These are phyloP conservation scores for Teleogryllus oceanicus DNA, from an alignment of 2,888 invertebrate genomes.

Conservation along the genomic window DNA sequence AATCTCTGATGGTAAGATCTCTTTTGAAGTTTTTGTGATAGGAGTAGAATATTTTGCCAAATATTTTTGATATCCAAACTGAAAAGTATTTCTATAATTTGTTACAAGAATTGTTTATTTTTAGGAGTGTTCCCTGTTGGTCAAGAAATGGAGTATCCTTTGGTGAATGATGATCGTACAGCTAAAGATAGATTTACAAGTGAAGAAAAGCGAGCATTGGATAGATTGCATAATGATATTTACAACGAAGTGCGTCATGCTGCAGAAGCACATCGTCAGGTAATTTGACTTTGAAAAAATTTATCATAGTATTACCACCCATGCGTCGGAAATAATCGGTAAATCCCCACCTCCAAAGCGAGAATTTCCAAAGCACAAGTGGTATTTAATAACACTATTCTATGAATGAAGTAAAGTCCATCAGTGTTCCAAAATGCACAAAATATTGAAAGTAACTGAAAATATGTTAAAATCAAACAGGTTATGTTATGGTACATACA, in stretches of 20 bases:
- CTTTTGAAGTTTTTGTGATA: background rate
- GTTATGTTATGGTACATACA: no score
- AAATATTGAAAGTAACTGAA: no score
- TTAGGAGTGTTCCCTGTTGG: conserved; percentile 77
- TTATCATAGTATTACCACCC: no score
- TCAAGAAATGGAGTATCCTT: conserved; percentile 80
- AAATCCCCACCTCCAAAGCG: no score
- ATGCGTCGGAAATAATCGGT: no score
- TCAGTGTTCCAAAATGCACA: no score
- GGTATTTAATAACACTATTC: no score
- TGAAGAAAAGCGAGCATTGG: conserved; percentile 86
- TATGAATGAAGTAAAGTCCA: no score
- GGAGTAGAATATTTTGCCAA: background rate
- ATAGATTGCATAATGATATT: conserved; percentile 85
- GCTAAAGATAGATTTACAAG: conserved; percentile 81
- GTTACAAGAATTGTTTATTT: conserved; percentile 11
- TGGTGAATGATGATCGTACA: conserved; percentile 73
- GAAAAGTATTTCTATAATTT: background rate
- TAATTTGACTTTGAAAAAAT: conserved; percentile 42
- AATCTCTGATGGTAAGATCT: conserved; percentile 68
- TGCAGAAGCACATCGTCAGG: conserved; percentile 96
- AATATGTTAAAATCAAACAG: no score
- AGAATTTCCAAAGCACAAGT: no score
- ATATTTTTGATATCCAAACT: background rate
- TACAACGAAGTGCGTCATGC: conserved; percentile 93